Base-by-base conservation (phyloP, 2,888 invertebrate genomes). In the Neocrepidodera transversa region DNA sequence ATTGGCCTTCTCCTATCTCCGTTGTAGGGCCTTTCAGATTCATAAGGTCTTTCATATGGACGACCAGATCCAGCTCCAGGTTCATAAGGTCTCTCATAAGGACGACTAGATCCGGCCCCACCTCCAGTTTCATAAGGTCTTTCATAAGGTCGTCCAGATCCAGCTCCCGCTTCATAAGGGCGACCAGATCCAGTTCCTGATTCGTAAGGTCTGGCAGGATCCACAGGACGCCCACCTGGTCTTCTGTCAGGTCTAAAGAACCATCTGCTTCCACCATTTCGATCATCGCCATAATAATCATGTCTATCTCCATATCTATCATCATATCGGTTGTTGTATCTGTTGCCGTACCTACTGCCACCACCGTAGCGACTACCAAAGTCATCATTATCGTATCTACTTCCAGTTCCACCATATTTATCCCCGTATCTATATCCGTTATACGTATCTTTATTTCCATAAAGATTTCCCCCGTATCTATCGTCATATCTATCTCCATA, bases 211-310 rank as follows among this genome's bases (percentile, higher is more conserved):
- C 71, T 56, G 52, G 6, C 28, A 14, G 60, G 42, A 48, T 70
- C 71, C 13, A 69, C 64, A n/a, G 74, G 75, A 14, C 75, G 65
- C 17, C 73, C 69, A 28, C 51, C 60, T 23, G 76, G 76, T 58
- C 77, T 62, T 56, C 76, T 63, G 49, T 75, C 76, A 63, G 78
- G 78, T 58, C 76, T 66, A 61, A 76, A 72, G 28, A 75, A 77
- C 74, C 75, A 79, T 64, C 72, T 66, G 55, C 69, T 76, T 6
- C 78, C 78, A 32, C 78, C 77, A 49, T 74, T 73, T 59, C 69
- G 68, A 6, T 76, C 76, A 61, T 77, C 78, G 3, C 76, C 77
- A 47, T 77, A 77, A 61, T 76, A 64, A 52, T 71, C 69, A 53
- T 68, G 68, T 20, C 64, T 56, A 52, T 71, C 74, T 20, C 71